Percentiles rank a stretch among this genome's conserved stretches.
Conservation (phyloP, 2,888 invertebrate genomes). For the Caenorhabditis sp. region DNA sequence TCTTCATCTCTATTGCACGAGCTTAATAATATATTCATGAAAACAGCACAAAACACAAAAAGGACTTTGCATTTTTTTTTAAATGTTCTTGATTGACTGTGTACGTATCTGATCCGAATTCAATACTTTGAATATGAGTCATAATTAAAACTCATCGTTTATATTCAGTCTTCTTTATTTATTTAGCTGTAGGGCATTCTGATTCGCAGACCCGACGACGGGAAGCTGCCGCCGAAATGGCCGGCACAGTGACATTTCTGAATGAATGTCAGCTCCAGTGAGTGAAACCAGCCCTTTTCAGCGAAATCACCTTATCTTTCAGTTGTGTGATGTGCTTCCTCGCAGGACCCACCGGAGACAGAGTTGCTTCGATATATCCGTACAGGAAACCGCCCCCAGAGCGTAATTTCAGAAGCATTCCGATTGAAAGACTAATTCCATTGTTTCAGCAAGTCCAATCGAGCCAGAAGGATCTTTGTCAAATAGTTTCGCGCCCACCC, state of each 20-base stretch:
- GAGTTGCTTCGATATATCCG: conserved; percentile 41
- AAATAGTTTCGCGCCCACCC: background rate
- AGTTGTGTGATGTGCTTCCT: conserved; percentile 44
- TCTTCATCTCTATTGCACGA: background rate
- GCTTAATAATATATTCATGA: too few species aligned
- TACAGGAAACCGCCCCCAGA: conserved; percentile 30
- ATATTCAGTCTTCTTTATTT: too few species aligned
- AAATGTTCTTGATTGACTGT: too few species aligned
- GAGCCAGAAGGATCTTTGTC: background rate
- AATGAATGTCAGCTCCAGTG: conserved; percentile 37
- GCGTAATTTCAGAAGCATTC: conserved; percentile 1
- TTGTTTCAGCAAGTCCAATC: conserved; percentile 5
- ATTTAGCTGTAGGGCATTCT: too few species aligned
- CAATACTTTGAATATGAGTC: background rate
- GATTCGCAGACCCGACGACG: too few species aligned
- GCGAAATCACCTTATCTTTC: background rate
- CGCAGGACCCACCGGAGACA: conserved; percentile 28
- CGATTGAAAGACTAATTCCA: too few species aligned
- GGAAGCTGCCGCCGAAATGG: background rate
- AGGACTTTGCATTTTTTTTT: too few species aligned
- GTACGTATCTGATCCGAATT: background rate
- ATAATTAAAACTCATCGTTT: too few species aligned
- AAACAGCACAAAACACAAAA: too few species aligned
- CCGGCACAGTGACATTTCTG: background rate
- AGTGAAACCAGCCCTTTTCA: conserved; percentile 2